phyloP scores from a whole-genome alignment of 2,113 vertebrate genomes.

The Anarhynchus alexandrinus region DNA sequence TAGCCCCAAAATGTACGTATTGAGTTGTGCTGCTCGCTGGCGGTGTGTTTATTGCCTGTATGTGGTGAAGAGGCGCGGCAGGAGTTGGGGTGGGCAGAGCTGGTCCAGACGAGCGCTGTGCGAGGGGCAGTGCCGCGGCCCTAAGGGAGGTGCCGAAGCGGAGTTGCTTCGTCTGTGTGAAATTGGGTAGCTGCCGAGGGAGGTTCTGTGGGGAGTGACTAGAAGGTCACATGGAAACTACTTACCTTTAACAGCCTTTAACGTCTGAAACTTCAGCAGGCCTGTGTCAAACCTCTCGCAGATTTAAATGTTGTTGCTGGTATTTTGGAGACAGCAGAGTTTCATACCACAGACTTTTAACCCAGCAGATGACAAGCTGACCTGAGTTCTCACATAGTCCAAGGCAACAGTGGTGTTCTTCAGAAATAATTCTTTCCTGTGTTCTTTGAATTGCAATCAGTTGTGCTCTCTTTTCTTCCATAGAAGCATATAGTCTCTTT shows the following conservation, averaged over 20 bases:
- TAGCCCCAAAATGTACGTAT: fast-evolving
- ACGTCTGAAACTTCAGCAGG: fast-evolving
- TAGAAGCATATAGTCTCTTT: fast-evolving
- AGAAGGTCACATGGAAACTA: fast-evolving
- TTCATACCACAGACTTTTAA: fast-evolving
- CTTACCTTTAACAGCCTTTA: neutral
- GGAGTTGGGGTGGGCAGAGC: fast-evolving
- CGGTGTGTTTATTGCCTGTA: fast-evolving
- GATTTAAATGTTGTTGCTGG: fast-evolving
- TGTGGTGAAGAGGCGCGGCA: neutral
- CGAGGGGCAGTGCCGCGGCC: fast-evolving
- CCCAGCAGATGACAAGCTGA: neutral
- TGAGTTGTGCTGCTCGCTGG: fast-evolving
- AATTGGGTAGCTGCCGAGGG: neutral
- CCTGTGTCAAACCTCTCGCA: fast-evolving
- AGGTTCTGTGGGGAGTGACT: fast-evolving
- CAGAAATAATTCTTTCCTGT: fast-evolving
- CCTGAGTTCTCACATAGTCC: fast-evolving
- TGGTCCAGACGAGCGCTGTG: fast-evolving
- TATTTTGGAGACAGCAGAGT: fast-evolving
- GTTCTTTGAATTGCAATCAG: fast-evolving
- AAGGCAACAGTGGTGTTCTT: fast-evolving
- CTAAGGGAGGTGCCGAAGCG: fast-evolving
- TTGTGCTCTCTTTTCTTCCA: neutral
- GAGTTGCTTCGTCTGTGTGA: fast-evolving